Conservation (phyloP, 2,888 invertebrate species). For the Bugula neritina region DNA sequence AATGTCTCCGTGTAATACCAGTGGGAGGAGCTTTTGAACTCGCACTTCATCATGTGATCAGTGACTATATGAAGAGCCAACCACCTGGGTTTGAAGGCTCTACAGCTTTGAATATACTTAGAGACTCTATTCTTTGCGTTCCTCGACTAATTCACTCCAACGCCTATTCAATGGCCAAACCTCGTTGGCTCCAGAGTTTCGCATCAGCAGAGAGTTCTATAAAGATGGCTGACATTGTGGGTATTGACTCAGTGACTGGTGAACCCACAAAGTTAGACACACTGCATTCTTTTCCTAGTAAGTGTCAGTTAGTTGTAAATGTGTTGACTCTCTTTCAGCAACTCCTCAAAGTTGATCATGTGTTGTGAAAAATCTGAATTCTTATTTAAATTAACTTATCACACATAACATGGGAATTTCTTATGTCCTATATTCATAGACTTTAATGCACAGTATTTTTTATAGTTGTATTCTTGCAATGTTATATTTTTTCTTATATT, state of each 20-base stretch:
- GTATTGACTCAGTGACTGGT: neutral
- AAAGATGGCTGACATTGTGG: neutral
- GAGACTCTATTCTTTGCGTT: neutral
- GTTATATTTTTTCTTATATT: too few relatives aligned
- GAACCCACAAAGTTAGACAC: neutral
- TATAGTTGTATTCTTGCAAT: too few relatives aligned
- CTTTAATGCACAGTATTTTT: too few relatives aligned
- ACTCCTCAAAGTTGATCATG: neutral
- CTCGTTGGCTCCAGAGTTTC: neutral
- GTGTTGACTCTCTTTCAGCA: neutral
- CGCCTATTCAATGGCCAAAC: neutral
- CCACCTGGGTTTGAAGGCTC: neutral
- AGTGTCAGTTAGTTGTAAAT: neutral
- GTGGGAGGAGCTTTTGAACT: constrained; percentile 5
- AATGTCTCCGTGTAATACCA: neutral
- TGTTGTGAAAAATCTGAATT: neutral
- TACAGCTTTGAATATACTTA: neutral
- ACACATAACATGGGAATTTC: neutral
- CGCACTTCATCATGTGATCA: neutral
- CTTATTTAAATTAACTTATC: neutral
- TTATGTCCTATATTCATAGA: too few relatives aligned
- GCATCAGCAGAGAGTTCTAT: neutral
- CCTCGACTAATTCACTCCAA: neutral
- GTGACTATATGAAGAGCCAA: neutral
- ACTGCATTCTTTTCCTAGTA: neutral